These are phyloP conservation scores for Raja brachyura DNA, from an alignment of 2,113 vertebrate genomes.

Conservation along the genomic window DNA sequence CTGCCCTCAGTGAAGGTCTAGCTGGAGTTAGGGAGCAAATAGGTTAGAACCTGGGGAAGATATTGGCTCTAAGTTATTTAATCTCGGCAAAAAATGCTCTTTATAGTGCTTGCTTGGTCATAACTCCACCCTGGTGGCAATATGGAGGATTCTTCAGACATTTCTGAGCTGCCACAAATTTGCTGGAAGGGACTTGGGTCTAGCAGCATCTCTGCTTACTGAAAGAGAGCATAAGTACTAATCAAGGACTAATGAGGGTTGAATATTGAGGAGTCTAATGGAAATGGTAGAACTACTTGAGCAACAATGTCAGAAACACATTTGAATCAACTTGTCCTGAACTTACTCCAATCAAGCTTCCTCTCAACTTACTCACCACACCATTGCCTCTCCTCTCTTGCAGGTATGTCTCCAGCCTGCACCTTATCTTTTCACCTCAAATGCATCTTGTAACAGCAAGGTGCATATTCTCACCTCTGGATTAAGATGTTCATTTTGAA, in stretches of 20 bases:
- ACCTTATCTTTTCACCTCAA: too few relatives aligned
- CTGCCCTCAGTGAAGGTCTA: neutral
- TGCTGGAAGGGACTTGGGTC: neutral
- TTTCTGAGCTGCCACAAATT: neutral
- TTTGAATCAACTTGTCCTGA: neutral
- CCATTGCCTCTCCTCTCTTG: neutral
- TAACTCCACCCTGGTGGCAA: neutral
- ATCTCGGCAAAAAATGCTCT: neutral
- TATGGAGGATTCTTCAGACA: neutral
- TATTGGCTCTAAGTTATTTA: neutral
- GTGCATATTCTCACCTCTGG: too few relatives aligned
- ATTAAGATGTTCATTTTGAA: too few relatives aligned
- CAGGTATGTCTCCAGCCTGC: too few relatives aligned
- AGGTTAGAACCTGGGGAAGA: neutral
- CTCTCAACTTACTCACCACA: neutral
- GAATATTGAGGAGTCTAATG: neutral
- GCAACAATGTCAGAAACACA: neutral
- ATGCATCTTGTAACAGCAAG: too few relatives aligned
- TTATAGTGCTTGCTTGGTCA: neutral
- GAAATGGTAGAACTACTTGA: neutral
- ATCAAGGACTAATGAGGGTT: neutral
- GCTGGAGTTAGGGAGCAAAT: too few relatives aligned
- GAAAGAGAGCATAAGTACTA: neutral
- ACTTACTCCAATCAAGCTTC: neutral
- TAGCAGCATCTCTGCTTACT: neutral